Conservation (phyloP, 2,113 vertebrate species). For the Hyla sarda region DNA sequence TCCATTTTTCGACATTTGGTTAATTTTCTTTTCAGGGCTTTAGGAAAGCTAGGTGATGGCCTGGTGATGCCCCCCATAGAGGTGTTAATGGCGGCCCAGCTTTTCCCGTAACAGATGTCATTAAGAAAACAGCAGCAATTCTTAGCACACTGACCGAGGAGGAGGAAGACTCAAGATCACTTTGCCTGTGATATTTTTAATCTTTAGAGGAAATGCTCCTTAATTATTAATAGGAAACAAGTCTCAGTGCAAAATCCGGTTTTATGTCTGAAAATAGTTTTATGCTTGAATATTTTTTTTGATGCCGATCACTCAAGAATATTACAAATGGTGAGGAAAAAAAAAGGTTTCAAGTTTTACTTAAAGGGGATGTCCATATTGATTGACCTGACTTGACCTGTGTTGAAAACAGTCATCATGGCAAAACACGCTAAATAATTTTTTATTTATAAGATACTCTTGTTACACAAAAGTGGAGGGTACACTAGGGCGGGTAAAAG, state of each 20-base stretch:
- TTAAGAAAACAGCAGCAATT: not conserved
- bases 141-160: not conserved
- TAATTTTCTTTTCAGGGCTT: not conserved
- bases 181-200: not conserved
- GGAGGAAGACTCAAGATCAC: not conserved
- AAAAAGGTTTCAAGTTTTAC: not conserved
- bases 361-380: not conserved
- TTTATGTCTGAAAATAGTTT: not conserved
- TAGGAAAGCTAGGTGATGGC: not conserved
- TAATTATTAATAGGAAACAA: not conserved
- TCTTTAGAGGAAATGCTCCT: not conserved
- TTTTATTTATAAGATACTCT: too few species aligned
- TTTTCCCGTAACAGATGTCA: not conserved
- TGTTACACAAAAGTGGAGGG: too few species aligned
- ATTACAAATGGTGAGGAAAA: not conserved
- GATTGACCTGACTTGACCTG: not conserved
- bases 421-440: not conserved
- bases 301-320: not conserved
- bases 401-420: not conserved
- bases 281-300: slow-evolving; percentile 5
- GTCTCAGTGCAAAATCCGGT: not conserved
- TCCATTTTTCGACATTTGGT: too few species aligned
- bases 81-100: not conserved
- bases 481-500: too few species aligned
- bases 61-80: not conserved